Evolutionary conservation across 2,888 invertebrate species (phyloP), one percentile per base, ranked within the genome.

Genomic region (Xylocampa areola): DNA sequence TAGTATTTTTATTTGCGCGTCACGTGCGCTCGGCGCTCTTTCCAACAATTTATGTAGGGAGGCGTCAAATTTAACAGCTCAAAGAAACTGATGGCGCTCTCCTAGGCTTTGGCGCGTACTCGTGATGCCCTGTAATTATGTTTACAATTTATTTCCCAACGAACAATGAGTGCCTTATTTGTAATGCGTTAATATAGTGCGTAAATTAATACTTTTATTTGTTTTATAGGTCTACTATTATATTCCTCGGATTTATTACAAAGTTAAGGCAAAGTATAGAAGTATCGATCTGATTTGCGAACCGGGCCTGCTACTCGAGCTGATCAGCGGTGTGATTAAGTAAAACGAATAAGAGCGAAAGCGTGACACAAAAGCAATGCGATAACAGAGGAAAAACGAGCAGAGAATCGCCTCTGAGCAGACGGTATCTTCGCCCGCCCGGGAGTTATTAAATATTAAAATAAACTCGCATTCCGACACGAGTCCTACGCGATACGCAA

Each of bases 391-490:
- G 86, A 87, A 89, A 91, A 92, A 92, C 87, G 89, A 90, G 82
- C 87, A 90, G 88, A 81, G 86, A 89, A 90, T 87, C 88, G 88
- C 89, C 88, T 81, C 80, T 85, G 81, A 89, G 87, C 82, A 89
- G 90, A 91, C 92, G 88, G 84, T 92, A 92, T 91, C 92, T 88
- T 50, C 81, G 84, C 82, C 84, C 86, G 89, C 87, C 88, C 84
- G 87, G 87, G 89, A 90, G 89, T 93, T 93, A 93, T 94, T 93
- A 94, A 94, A 94, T 93, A 93, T 94, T 92, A 94, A 93, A 93
- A 93, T 92, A 92, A 92, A 90, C 92, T 90, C 85, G 91, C 92
- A 92, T 92, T 91, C 92, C 91, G 85, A 88, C 90, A 90, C 91
- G 90, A 91, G 90, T 91, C 87, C 86, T 86, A 84, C 86, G 90